Evolutionary conservation across 1,140 invertebrate species (phyloP).

Genomic region (Lordiphosa stackelbergi): DNA sequence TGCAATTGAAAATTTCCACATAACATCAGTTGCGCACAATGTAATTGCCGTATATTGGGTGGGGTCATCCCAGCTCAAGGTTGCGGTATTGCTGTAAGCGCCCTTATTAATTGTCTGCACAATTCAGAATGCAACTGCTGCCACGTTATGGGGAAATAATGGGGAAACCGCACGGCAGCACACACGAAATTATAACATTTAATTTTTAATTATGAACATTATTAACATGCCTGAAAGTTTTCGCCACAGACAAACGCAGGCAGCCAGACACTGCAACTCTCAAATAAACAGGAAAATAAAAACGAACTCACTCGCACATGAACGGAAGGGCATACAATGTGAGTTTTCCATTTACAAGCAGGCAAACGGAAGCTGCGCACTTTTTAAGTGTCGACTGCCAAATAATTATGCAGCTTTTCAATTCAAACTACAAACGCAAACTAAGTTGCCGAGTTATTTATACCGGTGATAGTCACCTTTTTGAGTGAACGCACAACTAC

Average conservation of each 20-base stretch:
- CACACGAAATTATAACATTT: constrained; percentile 66
- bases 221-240: constrained; percentile 68
- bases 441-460: constrained; percentile 6
- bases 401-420: constrained; percentile 36
- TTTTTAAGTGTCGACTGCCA: constrained; percentile 35
- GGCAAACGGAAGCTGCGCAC: constrained; percentile 3
- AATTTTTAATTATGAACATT: constrained; percentile 72
- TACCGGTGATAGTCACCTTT: constrained; percentile 1
- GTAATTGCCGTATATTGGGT: neutral
- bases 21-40: constrained; percentile 7
- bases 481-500: neutral
- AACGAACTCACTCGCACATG: constrained; percentile 10
- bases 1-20: constrained; percentile 40
- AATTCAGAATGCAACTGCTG: constrained; percentile 17
- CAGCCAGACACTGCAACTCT: constrained; percentile 28
- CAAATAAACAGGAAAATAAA: constrained; percentile 51
- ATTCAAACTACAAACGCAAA: constrained; percentile 3
- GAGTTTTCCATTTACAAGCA: neutral
- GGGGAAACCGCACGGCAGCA: constrained; percentile 52
- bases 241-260: constrained; percentile 44
- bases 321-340: constrained; percentile 3
- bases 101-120: constrained; percentile 34
- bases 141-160: constrained; percentile 38
- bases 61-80: neutral
- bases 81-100: constrained; percentile 1